Percentiles rank a stretch among this genome's conserved stretches.
These are phyloP conservation scores for Amiota communis DNA, from an alignment of 2,888 invertebrate species.

Conservation along the genomic window DNA sequence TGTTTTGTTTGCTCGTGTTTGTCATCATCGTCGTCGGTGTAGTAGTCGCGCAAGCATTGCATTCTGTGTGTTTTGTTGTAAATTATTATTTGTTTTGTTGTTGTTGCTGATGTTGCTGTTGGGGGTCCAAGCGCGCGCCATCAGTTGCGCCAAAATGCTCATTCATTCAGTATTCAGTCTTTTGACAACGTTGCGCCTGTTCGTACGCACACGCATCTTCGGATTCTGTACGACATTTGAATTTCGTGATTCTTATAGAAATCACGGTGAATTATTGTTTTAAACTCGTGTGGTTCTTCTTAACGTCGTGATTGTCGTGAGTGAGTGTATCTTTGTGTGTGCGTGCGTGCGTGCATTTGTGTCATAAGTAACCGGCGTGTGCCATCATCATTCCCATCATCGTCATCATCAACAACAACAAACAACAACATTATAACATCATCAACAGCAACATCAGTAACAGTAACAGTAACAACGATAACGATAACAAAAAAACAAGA, in stretches of 20 bases:
- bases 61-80: constrained; percentile 42
- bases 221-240: constrained; percentile 41
- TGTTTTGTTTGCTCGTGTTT: constrained; percentile 36
- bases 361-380: constrained; percentile 50
- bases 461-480: background rate
- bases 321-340: constrained; percentile 12
- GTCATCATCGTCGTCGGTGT: constrained; percentile 46
- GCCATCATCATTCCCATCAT: constrained; percentile 49
- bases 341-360: constrained; percentile 26
- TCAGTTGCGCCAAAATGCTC: constrained; percentile 53
- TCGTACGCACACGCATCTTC: constrained; percentile 63
- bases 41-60: constrained; percentile 51
- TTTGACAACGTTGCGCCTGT: constrained; percentile 71
- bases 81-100: constrained; percentile 19
- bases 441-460: background rate
- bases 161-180: constrained; percentile 64
- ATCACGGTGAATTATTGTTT: too few relatives aligned
- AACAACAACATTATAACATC: constrained; percentile 47
- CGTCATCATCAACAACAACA: constrained; percentile 22
- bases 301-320: background rate
- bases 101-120: constrained; percentile 47
- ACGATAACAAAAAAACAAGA: too few relatives aligned
- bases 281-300: background rate
- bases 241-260: background rate
- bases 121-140: constrained; percentile 63